Evolutionary conservation across 2,888 invertebrate species (phyloP).

Genomic region (Chorisops tibialis): DNA sequence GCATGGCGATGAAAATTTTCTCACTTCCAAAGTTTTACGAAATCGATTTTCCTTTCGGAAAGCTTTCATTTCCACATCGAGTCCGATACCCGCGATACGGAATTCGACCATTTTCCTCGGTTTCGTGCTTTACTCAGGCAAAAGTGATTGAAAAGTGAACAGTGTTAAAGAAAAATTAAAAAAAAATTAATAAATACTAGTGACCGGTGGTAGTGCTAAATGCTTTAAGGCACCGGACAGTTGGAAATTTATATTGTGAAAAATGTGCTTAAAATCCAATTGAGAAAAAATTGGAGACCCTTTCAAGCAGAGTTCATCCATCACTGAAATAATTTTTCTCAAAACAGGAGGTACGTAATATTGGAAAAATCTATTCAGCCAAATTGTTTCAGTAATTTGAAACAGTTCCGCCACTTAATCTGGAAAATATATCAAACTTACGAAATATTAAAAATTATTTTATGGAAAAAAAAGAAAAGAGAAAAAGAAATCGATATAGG

Average conservation of each 20-base stretch:
- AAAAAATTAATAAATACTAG: too few relatives aligned
- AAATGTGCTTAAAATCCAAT: slow-evolving; percentile 13
- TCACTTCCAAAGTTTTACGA: slow-evolving; percentile 18
- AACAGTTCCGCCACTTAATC: too few relatives aligned
- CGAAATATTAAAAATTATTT: not conserved
- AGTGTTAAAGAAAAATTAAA: too few relatives aligned
- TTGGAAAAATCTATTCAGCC: too few relatives aligned
- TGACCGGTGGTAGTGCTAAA: too few relatives aligned
- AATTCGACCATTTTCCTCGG: slow-evolving; percentile 23
- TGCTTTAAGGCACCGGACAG: too few relatives aligned
- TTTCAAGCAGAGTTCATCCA: too few relatives aligned
- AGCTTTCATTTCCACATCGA: slow-evolving; percentile 24
- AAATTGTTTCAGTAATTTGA: too few relatives aligned
- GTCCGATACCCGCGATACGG: slow-evolving; percentile 18
- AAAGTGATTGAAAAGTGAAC: too few relatives aligned
- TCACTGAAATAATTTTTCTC: too few relatives aligned
- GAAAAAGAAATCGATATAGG: slow-evolving; percentile 29
- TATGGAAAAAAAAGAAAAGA: slow-evolving; percentile 1
- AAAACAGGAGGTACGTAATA: too few relatives aligned
- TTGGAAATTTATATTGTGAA: slow-evolving; percentile 1
- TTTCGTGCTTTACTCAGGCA: not conserved
- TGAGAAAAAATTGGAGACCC: not conserved
- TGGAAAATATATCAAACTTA: too few relatives aligned
- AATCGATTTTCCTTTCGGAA: slow-evolving; percentile 30
- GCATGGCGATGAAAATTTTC: slow-evolving; percentile 28